Conservation (phyloP, 2,888 invertebrate species). For the Chloroclysta siterata region DNA sequence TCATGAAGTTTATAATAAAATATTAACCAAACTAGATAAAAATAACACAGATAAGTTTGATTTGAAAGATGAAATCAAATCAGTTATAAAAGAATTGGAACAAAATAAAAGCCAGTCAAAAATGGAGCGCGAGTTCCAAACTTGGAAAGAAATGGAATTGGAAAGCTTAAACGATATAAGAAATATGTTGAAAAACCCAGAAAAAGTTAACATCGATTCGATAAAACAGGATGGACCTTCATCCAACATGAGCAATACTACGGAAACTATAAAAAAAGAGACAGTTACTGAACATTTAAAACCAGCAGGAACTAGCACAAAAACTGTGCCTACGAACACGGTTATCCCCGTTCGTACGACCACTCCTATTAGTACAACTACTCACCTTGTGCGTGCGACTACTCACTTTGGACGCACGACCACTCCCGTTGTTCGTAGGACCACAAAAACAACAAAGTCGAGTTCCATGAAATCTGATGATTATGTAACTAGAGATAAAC, state of each 20-base stretch:
- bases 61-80: conserved; percentile 54
- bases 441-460: conserved; percentile 4
- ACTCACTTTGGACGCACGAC: conserved; percentile 2
- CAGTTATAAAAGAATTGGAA: conserved; percentile 51
- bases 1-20: conserved; percentile 53
- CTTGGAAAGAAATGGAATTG: conserved; percentile 49
- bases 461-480: conserved; percentile 17
- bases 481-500: conserved; percentile 39
- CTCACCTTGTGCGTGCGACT: conserved; percentile 12
- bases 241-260: conserved; percentile 2
- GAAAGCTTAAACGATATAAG: conserved; percentile 36
- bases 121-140: conserved; percentile 44
- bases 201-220: background rate
- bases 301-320: background rate
- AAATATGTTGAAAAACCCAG: conserved; percentile 3
- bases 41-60: conserved; percentile 26
- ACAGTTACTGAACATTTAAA: background rate
- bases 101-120: conserved; percentile 44
- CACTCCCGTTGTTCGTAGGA: background rate
- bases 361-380: background rate
- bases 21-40: conserved; percentile 42
- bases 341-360: conserved; percentile 16
- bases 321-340: conserved; percentile 7
- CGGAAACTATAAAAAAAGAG: conserved; percentile 1
- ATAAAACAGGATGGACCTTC: background rate